Conservation (phyloP, 2,888 invertebrate species). For the Andrena fulva region DNA sequence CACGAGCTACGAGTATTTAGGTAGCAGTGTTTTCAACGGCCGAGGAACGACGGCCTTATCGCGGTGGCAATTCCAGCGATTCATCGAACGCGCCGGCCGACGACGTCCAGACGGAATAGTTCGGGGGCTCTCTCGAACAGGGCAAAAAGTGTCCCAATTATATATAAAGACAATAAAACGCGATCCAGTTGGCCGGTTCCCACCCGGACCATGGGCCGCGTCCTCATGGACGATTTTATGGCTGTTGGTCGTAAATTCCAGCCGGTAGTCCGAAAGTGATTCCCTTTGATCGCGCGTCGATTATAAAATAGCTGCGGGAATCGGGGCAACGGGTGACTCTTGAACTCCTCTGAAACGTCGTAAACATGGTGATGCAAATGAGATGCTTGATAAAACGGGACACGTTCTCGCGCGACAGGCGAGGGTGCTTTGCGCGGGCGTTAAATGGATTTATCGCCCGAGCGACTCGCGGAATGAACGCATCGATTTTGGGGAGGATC, state of each 20-base stretch:
- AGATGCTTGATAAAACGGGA: constrained; percentile 3
- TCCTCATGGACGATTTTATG: constrained; percentile 79
- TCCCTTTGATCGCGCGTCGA: constrained; percentile 77
- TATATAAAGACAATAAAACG: constrained; percentile 81
- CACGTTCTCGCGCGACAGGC: constrained; percentile 23
- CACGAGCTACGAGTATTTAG: constrained; percentile 12
- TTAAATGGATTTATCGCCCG: constrained; percentile 41
- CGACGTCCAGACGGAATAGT: constrained; percentile 65
- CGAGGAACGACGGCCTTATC: constrained; percentile 43
- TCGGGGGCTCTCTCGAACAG: constrained; percentile 54
- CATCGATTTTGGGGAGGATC: constrained; percentile 22
- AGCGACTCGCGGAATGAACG: constrained; percentile 1
- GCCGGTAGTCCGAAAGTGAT: constrained; percentile 73
- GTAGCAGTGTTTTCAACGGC: constrained; percentile 32
- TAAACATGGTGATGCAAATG: constrained; percentile 36
- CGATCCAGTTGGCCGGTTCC: constrained; percentile 63
- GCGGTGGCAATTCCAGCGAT: constrained; percentile 53
- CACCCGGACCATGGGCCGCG: constrained; percentile 53
- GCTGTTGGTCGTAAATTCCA: constrained; percentile 82
- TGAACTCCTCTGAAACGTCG: constrained; percentile 20
- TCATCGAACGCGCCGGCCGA: constrained; percentile 56
- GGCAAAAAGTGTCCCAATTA: constrained; percentile 83
- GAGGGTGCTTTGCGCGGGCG: constrained; percentile 24
- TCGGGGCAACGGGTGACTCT: constrained; percentile 11
- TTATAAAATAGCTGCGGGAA: constrained; percentile 77